Base-by-base conservation (phyloP, 2,888 invertebrate species). In the Eledona agricola region DNA sequence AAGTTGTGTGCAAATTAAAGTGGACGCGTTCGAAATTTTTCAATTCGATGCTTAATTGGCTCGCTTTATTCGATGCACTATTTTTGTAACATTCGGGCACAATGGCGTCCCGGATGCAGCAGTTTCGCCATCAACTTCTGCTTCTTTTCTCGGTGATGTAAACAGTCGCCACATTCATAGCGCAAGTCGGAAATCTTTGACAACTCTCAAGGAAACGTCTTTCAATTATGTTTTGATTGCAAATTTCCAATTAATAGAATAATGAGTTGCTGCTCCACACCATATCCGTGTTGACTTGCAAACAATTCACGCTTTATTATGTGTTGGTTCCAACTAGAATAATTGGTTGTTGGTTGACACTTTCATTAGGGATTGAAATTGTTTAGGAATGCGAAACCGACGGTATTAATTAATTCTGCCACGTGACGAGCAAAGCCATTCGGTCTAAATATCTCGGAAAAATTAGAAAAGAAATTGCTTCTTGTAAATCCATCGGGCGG, bases 311-410 rank as follows among this genome's bases (percentile, higher is more conserved):
- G 11, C 28, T 31, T 29, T 42, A 42, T 42, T 42, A 42, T 22
- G 31, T 42, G 42, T 31, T 29, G 31, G 29, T 42, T 22, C 20
- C 42, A 29, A 31, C 31, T 42, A 20, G 16, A 22, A 42, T 42
- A 42, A 42, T 42, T 42, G 42, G 11, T 42, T 42, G 42, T 22
- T 42, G 28, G 42, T 29, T 42, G 42, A 42, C 42, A 42, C 42
- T 42, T 42, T 13, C 42, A 42, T 20, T 29, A 31, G 29, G 31
- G 31, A 42, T 19, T 42, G 42, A 31, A 42, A 42, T 42, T 42
- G 42, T 42, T 42, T 42, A 31, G 42, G 29, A 31, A 22, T 42
- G 42, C 29, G 29, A 40, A 29, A 20, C 20, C 42, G 17, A 22
- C 42, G 15, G 31, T 31, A 42, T 42, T 42, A 42, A 42, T 42